Evolutionary conservation across 2,113 vertebrate species (phyloP).

Genomic region (Eidolon helvum): DNA sequence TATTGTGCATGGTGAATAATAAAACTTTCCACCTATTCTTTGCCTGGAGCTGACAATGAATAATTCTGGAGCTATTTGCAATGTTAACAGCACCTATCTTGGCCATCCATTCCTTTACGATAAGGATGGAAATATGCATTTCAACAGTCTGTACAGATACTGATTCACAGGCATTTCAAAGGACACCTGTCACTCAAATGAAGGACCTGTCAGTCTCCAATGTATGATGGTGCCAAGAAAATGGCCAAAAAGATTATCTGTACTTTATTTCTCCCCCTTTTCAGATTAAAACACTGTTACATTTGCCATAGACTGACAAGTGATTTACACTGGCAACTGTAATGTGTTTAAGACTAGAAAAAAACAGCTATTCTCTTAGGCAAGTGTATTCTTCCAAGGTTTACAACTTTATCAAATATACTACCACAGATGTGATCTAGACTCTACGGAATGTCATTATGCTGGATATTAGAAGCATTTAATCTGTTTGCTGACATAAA

Average conservation of each 20-base stretch:
- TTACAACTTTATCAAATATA: constrained; percentile 93
- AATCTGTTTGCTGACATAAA: constrained; percentile 89
- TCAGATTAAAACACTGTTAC: constrained; percentile 93
- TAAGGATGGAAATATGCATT: constrained; percentile 99
- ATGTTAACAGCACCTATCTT: constrained; percentile 99
- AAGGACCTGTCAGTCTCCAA: constrained; percentile 98
- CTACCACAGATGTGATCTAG: constrained; percentile 93
- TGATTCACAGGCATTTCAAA: constrained; percentile 97
- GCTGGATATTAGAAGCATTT: constrained; percentile 86
- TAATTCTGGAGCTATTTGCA: constrained; percentile 99
- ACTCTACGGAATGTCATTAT: constrained; percentile 87
- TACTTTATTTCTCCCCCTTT: constrained; percentile 89
- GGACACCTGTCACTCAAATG: constrained; percentile 99
- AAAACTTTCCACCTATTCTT: constrained; percentile 95
- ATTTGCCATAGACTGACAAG: constrained; percentile 96
- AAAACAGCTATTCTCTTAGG: constrained; percentile 91
- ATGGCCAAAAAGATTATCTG: constrained; percentile 98
- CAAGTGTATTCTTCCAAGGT: constrained; percentile 88
- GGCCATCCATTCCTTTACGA: constrained; percentile 99
- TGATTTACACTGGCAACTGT: constrained; percentile 96
- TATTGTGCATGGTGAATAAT: constrained; percentile 99
- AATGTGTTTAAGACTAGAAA: constrained; percentile 89
- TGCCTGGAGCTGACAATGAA: constrained; percentile 97
- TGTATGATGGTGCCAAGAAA: constrained; percentile 91
- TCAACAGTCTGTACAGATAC: constrained; percentile 99